Evolutionary conservation across 2,888 invertebrate genomes (phyloP), one percentile per base, ranked within the genome.

Genomic region (Serripes groenlandicus): DNA sequence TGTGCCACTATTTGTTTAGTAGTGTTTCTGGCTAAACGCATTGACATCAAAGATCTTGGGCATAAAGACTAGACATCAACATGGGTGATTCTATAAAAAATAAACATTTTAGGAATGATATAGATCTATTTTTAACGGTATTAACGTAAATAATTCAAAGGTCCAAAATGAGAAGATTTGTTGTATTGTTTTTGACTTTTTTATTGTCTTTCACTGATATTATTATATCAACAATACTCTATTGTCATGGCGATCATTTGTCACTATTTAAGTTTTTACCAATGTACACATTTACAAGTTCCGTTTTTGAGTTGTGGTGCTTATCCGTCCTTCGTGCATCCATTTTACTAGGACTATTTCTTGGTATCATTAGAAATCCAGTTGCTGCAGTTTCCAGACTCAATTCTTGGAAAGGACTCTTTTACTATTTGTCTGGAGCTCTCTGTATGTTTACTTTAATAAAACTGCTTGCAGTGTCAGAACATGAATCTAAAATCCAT

Each of bases 1-100:
- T 18, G 93, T 23, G 58, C 83, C 1, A 76, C 91, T 3, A 89
- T 94, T 35, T 37, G 90, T 9, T 76, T 58, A 2, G 92, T 92
- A 0, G 97, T 98, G 94, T 96, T 98, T 92, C 95, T 98, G 85
- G 98, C 99, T 0, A 78, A 91, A n/a, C 90, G 85, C 64, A 58
- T 94, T 18, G 91, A 87, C 26, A 74, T 94, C 2, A 93, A 93
- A 78, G 94, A 94, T 89, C 92, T 90, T n/a, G 93, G 92, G 11
- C 93, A 93, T 83, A 54, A 90, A 34, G 92, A 93, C 30, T 93
- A 81, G 49, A 21, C 49, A 5, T 49, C 1, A 49, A 49, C 49
- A n/a, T n/a, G n/a, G n/a, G n/a, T 49, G 49, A 49, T 21, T 21
- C 15, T 1, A 49, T 3, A 3, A 49, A 49, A 3, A 49, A 21